Percentiles rank a stretch among this genome's conserved stretches.
phyloP scores from a whole-genome alignment of 35 echinoderm and acorn worm genomes.

The Lytechinus variegatus region DNA sequence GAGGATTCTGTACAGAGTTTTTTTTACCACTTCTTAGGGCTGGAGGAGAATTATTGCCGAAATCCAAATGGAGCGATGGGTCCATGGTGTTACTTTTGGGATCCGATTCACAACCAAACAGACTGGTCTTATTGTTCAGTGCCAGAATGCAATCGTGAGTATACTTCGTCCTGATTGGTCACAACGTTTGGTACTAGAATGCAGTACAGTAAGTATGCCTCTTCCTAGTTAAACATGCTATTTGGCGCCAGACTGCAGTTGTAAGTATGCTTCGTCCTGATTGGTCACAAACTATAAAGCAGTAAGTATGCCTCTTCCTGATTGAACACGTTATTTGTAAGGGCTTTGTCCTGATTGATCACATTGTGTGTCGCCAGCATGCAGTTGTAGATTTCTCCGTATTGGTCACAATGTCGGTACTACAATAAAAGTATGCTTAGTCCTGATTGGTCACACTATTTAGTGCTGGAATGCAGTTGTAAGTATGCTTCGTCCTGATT shows the following conservation, averaged over 20 bases:
- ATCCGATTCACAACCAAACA: constrained; percentile 14
- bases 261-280: background rate
- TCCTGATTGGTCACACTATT: background rate
- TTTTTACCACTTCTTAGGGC: constrained; percentile 23
- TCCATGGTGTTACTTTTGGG: constrained; percentile 74
- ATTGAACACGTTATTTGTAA: constrained; percentile 30
- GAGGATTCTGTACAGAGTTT: too few species aligned
- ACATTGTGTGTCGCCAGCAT: constrained; percentile 58
- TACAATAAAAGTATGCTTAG: background rate
- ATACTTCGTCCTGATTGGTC: background rate
- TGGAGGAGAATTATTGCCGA: constrained; percentile 74
- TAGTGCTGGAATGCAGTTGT: background rate
- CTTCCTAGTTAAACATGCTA: background rate
- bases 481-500: background rate
- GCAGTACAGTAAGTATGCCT: background rate
- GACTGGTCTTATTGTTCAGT: constrained; percentile 65
- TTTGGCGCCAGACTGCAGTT: background rate
- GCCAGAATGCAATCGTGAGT: constrained; percentile 72
- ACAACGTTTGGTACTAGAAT: background rate
- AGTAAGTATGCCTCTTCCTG: background rate
- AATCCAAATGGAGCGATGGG: constrained; percentile 58
- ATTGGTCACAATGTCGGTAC: too few species aligned
- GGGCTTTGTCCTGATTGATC: constrained; percentile 21
- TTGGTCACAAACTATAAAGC: constrained; percentile 58
- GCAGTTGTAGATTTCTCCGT: constrained; percentile 36